Conservation (phyloP, 2,888 invertebrate species). For the Leucozona laternaria region DNA sequence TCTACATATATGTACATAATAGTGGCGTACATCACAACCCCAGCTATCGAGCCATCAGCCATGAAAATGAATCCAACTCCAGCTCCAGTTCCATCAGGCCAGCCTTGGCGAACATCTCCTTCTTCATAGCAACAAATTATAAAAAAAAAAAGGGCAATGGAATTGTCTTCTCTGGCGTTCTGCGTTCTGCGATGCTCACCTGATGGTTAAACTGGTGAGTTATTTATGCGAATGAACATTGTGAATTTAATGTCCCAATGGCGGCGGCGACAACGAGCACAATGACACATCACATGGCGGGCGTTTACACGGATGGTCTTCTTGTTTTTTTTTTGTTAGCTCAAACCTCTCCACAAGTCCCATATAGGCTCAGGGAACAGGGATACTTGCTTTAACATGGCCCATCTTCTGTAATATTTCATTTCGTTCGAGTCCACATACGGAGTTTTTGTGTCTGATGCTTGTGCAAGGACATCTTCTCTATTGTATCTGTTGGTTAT, state of each 20-base stretch:
- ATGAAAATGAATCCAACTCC: constrained; percentile 2
- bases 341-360: not conserved
- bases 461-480: constrained; percentile 42
- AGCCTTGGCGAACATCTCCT: constrained; percentile 28
- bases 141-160: constrained; percentile 23
- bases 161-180: constrained; percentile 73
- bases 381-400: constrained; percentile 32
- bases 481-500: not conserved
- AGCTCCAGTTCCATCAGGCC: constrained; percentile 1
- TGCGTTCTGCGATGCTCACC: constrained; percentile 62
- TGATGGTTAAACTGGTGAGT: constrained; percentile 76
- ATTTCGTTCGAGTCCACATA: constrained; percentile 52
- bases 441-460: not conserved
- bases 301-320: constrained; percentile 5
- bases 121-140: not conserved
- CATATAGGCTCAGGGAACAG: constrained; percentile 43
- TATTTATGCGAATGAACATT: constrained; percentile 71
- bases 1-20: not conserved
- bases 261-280: constrained; percentile 44
- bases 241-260: constrained; percentile 61
- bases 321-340: constrained; percentile 15
- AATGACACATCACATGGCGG: constrained; percentile 39
- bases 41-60: too few species aligned
- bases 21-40: constrained; percentile 52
- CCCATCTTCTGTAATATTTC: constrained; percentile 53